Percentiles rank a stretch among this genome's conserved stretches.
Conservation (phyloP, 2,797 vertebrate genomes). For the Gymnothorax reevesii region DNA sequence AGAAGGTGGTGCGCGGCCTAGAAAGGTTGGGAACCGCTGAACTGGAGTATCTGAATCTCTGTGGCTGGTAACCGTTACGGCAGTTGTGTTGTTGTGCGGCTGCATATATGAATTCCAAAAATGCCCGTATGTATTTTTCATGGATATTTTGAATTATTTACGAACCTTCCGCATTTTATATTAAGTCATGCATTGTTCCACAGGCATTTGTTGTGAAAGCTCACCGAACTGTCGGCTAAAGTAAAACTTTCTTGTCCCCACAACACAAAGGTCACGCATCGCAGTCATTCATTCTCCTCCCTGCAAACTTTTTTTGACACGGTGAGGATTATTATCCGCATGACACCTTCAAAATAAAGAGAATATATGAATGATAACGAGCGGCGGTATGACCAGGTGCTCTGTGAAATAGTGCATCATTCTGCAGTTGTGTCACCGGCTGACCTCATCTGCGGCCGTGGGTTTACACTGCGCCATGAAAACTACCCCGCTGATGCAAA, state of each 20-base stretch:
- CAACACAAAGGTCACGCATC: background rate
- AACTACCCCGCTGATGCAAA: background rate
- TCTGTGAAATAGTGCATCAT: background rate
- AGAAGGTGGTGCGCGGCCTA: no score
- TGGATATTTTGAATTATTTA: background rate
- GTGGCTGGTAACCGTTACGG: background rate
- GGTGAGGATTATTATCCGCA: background rate
- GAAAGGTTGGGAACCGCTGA: no score
- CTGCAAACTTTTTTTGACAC: background rate
- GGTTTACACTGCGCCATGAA: background rate
- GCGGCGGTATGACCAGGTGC: background rate
- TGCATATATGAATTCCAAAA: background rate
- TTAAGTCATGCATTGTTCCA: background rate
- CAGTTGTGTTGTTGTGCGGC: background rate
- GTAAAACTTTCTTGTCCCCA: background rate
- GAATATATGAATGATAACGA: conserved; percentile 4
- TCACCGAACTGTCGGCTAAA: background rate
- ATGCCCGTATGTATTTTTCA: background rate
- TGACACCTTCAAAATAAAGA: background rate
- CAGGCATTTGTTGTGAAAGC: background rate
- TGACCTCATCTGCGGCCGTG: background rate
- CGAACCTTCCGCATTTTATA: background rate
- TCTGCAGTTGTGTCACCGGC: background rate
- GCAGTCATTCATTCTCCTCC: background rate
- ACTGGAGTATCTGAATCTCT: background rate